A percentile compares a stretch with the other conserved stretches of the same genome.
Evolutionary conservation across 2,888 invertebrate genomes (phyloP).

Genomic region (Tetragonisca angustula): DNA sequence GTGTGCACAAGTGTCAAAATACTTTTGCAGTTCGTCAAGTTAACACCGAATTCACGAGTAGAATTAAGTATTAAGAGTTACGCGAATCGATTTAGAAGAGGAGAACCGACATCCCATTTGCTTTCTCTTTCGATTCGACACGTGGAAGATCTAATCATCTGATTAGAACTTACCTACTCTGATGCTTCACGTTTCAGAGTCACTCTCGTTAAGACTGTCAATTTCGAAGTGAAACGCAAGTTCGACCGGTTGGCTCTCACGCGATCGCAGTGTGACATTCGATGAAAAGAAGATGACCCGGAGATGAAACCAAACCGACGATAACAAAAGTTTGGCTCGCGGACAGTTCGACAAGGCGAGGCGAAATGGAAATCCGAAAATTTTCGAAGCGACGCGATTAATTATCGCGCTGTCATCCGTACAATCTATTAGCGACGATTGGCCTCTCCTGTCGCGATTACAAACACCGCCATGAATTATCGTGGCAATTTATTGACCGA

Average conservation of each 20-base stretch:
- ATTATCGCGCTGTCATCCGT: not conserved
- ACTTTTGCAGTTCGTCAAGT: no score
- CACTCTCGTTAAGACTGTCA: conserved; percentile 21
- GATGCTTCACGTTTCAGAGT: not conserved
- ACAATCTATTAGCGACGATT: not conserved
- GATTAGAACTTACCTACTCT: not conserved
- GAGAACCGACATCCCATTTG: not conserved
- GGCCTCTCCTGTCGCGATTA: not conserved
- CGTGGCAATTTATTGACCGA: no score
- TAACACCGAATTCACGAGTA: not conserved
- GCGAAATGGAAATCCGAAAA: not conserved
- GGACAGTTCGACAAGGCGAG: not conserved
- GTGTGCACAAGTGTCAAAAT: no score
- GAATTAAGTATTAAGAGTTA: not conserved
- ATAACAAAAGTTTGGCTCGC: not conserved
- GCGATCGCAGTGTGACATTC: not conserved
- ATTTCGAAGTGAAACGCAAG: not conserved
- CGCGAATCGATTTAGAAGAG: not conserved
- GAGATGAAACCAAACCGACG: not conserved
- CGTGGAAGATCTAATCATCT: conserved; percentile 13
- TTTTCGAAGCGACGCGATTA: not conserved
- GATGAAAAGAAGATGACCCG: not conserved
- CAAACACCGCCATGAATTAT: no score
- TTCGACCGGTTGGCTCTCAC: conserved; percentile 14
- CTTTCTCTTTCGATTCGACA: not conserved